These are phyloP conservation scores for Chouioia cunea DNA, from an alignment of 2,888 invertebrate genomes.

Conservation along the genomic window DNA sequence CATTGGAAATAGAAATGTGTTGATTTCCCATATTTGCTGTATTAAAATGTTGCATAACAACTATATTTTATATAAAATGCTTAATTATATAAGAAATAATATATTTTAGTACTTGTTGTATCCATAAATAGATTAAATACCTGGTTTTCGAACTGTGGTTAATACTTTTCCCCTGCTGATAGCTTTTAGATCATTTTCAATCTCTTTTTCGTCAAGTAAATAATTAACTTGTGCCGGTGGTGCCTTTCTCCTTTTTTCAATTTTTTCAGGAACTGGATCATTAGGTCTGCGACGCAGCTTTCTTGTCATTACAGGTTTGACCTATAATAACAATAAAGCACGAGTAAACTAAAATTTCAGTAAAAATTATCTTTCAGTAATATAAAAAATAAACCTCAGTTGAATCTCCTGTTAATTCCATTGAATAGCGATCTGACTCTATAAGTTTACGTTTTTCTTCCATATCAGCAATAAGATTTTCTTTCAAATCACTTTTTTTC, in stretches of 20 bases:
- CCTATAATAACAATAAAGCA: constrained; percentile 66
- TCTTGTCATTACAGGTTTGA: constrained; percentile 96
- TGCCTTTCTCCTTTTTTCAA: constrained; percentile 87
- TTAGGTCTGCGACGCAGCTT: constrained; percentile 93
- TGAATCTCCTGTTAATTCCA: constrained; percentile 92
- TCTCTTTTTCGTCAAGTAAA: constrained; percentile 88
- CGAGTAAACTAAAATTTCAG: constrained; percentile 16
- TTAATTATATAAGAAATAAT: not conserved
- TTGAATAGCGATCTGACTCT: constrained; percentile 87
- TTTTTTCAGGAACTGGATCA: constrained; percentile 90
- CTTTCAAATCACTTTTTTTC: constrained; percentile 90
- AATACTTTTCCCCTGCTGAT: constrained; percentile 76
- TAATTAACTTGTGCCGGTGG: constrained; percentile 89
- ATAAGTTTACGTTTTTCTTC: constrained; percentile 93
- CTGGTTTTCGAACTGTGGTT: constrained; percentile 72
- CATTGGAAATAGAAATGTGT: constrained; percentile 65
- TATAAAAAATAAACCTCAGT: constrained; percentile 74
- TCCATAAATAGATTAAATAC: constrained; percentile 52
- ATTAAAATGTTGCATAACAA: constrained; percentile 48
- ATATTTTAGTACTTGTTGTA: constrained; percentile 4
- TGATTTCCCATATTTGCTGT: constrained; percentile 56
- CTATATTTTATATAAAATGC: constrained; percentile 27
- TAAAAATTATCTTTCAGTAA: not conserved
- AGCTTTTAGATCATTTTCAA: constrained; percentile 86
- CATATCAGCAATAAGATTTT: constrained; percentile 89